Conservation (phyloP, 2,113 vertebrate genomes). For the Empidonax alnorum region DNA sequence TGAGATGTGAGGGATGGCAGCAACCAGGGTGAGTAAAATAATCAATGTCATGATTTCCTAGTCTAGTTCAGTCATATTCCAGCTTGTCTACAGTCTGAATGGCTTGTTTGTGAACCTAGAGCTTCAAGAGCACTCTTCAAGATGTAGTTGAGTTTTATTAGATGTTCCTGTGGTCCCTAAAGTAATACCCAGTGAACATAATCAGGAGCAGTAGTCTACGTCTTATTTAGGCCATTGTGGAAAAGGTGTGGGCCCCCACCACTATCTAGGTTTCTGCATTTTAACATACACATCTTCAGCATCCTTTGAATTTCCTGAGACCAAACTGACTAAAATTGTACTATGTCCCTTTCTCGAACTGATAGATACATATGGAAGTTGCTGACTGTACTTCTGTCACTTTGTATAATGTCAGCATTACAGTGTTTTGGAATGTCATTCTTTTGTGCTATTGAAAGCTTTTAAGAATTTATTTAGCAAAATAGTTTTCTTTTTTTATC, state of each 20-base stretch:
- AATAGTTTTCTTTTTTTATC: not conserved
- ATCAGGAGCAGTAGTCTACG: not conserved
- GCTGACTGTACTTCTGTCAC: not conserved
- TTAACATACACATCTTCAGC: not conserved
- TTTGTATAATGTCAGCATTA: not conserved
- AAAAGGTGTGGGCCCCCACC: not conserved
- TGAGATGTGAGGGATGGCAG: not conserved
- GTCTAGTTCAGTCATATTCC: not conserved
- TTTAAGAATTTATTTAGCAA: not conserved
- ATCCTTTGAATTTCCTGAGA: not conserved
- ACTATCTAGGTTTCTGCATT: not conserved
- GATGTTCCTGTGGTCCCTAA: not conserved
- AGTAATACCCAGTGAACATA: not conserved
- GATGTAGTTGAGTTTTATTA: not conserved
- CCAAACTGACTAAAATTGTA: not conserved
- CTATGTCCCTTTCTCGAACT: not conserved
- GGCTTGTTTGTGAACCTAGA: not conserved
- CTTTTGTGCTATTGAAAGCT: not conserved
- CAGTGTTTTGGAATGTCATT: not conserved
- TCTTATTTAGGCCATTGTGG: not conserved
- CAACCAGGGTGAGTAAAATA: not conserved
- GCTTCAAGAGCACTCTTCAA: not conserved
- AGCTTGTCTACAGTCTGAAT: not conserved
- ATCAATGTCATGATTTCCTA: not conserved
- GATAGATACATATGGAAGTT: not conserved